phyloP scores from a whole-genome alignment of 2,113 vertebrate species.

The Pelobates fuscus region DNA sequence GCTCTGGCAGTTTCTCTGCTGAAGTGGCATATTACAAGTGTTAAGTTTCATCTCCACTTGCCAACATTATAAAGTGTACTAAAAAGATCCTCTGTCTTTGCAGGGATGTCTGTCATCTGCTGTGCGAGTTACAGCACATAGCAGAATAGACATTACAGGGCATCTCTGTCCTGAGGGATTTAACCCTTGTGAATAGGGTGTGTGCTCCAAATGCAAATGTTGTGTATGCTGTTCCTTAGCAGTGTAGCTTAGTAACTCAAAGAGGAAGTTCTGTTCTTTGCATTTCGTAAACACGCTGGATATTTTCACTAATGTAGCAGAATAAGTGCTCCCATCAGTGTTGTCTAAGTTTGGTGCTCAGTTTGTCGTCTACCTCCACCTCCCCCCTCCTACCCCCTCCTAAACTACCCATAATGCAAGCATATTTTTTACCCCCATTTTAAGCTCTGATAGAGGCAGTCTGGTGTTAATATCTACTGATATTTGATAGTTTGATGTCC shows the following conservation, averaged over 20 bases:
- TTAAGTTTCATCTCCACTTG: background rate
- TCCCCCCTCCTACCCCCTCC: too few species aligned
- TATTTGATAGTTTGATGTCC: too few species aligned
- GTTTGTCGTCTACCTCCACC: too few species aligned
- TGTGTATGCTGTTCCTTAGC: background rate
- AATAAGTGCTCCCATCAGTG: background rate
- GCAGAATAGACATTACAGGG: background rate
- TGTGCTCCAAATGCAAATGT: background rate
- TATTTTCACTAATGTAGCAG: background rate
- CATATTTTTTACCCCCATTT: too few species aligned
- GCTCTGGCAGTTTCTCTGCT: background rate
- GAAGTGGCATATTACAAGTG: background rate
- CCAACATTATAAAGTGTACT: background rate
- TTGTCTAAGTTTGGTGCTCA: too few species aligned
- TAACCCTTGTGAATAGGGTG: background rate
- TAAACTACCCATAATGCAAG: too few species aligned
- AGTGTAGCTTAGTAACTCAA: background rate
- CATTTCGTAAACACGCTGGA: too few species aligned
- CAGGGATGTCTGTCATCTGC: background rate
- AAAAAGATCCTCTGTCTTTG: background rate
- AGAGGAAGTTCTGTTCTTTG: background rate
- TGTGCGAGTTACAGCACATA: background rate
- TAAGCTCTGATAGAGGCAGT: too few species aligned
- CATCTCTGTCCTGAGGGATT: background rate
- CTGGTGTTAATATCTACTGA: too few species aligned